These are phyloP conservation scores for Nephila pilipes DNA, from an alignment of 1,140 invertebrate species.

Conservation along the genomic window DNA sequence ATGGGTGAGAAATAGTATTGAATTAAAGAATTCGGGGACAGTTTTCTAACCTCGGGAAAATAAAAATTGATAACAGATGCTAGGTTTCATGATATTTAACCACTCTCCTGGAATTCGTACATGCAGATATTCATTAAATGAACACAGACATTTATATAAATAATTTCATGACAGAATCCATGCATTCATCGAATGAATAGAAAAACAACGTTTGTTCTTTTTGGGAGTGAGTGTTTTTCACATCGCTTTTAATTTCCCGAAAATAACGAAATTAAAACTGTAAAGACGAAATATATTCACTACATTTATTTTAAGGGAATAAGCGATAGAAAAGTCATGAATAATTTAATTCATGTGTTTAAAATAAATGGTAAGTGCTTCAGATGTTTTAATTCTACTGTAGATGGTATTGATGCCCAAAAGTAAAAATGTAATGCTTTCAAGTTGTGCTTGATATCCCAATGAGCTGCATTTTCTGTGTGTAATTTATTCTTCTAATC, in stretches of 20 bases:
- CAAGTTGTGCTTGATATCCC: no score
- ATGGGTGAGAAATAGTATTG: neutral
- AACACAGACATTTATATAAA: neutral
- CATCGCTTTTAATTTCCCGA: neutral
- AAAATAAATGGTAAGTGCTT: neutral
- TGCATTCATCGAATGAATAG: neutral
- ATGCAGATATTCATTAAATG: constrained; percentile 18
- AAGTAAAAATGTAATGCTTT: no score
- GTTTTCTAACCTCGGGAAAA: neutral
- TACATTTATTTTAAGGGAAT: neutral
- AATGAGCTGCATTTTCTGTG: no score
- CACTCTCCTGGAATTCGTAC: neutral
- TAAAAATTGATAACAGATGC: constrained; percentile 18
- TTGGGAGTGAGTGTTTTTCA: neutral
- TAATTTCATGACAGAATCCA: neutral
- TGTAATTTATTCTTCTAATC: no score
- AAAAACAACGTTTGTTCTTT: neutral
- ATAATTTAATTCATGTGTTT: neutral
- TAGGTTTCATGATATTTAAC: neutral
- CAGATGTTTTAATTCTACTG: neutral
- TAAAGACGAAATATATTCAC: neutral
- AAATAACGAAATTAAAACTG: neutral
- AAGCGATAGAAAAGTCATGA: neutral
- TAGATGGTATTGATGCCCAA: neutral
- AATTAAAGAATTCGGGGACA: neutral